Percentiles rank a stretch among this genome's conserved stretches.
These are phyloP conservation scores for Chironex yamaguchii DNA, from an alignment of 30 jellyfish, hydroid and myxozoan species.

Conservation along the genomic window DNA sequence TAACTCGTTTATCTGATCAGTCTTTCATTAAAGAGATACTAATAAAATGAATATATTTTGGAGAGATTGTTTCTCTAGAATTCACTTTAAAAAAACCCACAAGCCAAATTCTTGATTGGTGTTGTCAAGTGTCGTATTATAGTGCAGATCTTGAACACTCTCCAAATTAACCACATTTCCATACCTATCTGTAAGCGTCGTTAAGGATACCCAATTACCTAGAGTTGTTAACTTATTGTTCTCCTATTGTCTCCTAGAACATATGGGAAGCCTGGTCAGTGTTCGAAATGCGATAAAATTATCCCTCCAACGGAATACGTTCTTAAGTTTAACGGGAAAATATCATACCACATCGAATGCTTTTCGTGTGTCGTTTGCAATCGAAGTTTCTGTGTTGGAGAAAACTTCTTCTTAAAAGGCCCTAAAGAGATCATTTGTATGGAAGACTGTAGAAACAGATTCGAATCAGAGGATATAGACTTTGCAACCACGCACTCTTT, in stretches of 20 bases:
- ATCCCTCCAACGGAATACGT: slow-evolving; percentile 69
- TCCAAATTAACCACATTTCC: too few species aligned
- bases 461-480: not conserved
- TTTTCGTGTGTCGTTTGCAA: slow-evolving; percentile 29
- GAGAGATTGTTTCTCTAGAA: too few species aligned
- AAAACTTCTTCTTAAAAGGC: slow-evolving; percentile 14
- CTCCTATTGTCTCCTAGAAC: slow-evolving; percentile 34
- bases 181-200: too few species aligned
- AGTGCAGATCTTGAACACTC: too few species aligned
- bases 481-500: too few species aligned
- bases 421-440: slow-evolving; percentile 26
- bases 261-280: slow-evolving; percentile 54
- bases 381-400: slow-evolving; percentile 63
- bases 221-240: not conserved
- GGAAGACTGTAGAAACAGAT: not conserved
- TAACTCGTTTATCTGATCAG: too few species aligned
- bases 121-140: too few species aligned
- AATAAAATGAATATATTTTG: too few species aligned
- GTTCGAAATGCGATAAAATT: slow-evolving; percentile 45
- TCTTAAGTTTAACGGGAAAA: slow-evolving; percentile 15
- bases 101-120: too few species aligned
- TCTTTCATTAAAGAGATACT: too few species aligned
- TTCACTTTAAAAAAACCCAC: too few species aligned
- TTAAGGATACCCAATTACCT: too few species aligned
- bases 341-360: slow-evolving; percentile 52